These are phyloP conservation scores for rabbit (Oryctolagus cuniculus) DNA, from an alignment of 2,113 vertebrate genomes.

Conservation along the genomic window mOryCun1.1 NC_091432.1:106992001-106992500, in stretches of 20 bases:
- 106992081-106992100: not conserved
- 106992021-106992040: not conserved
- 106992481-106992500: not conserved
- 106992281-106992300: not conserved
- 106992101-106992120: not conserved
- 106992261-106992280: not conserved
- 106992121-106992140: not conserved
- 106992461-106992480: not conserved
- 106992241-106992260: not conserved
- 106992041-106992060: not conserved
- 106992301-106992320: not conserved
- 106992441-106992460: fast-evolving
- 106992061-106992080: not conserved
- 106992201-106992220: not conserved
- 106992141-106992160: fast-evolving
- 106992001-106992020: not conserved
- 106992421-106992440: not conserved
- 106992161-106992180: too few relatives aligned
- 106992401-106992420: not conserved
- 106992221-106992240: not conserved
- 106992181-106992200: not conserved
- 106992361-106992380: not conserved
- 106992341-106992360: not conserved
- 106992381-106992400: not conserved
- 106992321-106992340: not conserved